Evolutionary conservation across 2,113 vertebrate genomes (phyloP).

Genomic region (Myotis davidii): DNA sequence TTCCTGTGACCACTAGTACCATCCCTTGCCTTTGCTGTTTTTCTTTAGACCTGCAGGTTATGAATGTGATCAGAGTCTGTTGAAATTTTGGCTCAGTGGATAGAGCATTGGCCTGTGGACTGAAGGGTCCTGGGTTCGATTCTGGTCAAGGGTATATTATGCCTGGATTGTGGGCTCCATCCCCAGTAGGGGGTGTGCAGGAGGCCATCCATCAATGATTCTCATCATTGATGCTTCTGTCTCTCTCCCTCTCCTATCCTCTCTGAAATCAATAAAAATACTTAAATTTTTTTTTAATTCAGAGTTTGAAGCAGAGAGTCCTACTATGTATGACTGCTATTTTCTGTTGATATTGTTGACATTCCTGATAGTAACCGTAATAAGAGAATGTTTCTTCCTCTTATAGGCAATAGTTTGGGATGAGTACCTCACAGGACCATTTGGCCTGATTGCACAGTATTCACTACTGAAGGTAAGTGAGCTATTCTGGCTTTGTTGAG

Average conservation of each 20-base stretch:
- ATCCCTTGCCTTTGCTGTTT: neutral
- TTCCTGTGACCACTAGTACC: neutral
- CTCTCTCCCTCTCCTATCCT: no score
- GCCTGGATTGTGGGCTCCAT: no score
- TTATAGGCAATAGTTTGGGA: constrained; percentile 99
- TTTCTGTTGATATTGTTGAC: neutral
- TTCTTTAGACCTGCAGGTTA: neutral
- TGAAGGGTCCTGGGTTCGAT: no score
- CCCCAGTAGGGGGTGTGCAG: no score
- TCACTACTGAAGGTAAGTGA: constrained; percentile 93
- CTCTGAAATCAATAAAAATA: no score
- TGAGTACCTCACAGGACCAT: constrained; percentile 96
- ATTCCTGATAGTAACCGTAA: neutral
- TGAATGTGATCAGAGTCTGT: neutral
- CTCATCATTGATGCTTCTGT: no score
- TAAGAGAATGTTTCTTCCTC: neutral
- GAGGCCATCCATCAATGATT: no score
- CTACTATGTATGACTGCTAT: neutral
- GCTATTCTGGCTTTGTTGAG: neutral
- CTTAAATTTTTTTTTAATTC: neutral
- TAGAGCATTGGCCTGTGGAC: no score
- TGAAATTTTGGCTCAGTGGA: neutral
- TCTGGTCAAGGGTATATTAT: no score
- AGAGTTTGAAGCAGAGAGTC: neutral
- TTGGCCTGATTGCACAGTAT: constrained; percentile 98